These are phyloP conservation scores for Entomyzon cyanotis DNA, from an alignment of 2,113 vertebrate genomes.

Conservation along the genomic window DNA sequence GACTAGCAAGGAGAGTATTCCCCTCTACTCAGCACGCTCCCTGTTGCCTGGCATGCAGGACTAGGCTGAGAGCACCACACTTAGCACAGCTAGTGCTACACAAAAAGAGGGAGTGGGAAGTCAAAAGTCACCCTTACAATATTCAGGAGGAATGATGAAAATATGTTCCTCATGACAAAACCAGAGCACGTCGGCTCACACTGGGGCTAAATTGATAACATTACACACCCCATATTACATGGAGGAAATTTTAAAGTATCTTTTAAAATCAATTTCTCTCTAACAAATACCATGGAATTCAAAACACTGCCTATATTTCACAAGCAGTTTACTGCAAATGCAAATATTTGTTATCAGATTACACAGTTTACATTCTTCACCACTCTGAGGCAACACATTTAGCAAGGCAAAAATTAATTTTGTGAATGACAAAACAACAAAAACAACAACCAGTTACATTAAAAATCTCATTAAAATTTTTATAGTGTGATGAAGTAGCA, in stretches of 20 bases:
- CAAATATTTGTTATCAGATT: constrained; percentile 45
- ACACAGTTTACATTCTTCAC: not conserved
- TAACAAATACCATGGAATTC: constrained; percentile 41
- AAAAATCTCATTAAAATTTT: constrained; percentile 43
- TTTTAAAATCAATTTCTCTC: constrained; percentile 65
- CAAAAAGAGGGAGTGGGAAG: not conserved
- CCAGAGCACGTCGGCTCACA: not conserved
- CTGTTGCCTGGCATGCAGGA: not conserved
- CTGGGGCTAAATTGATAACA: constrained; percentile 21
- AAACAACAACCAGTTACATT: constrained; percentile 26
- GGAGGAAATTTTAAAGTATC: constrained; percentile 55
- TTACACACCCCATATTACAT: not conserved
- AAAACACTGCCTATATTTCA: constrained; percentile 49
- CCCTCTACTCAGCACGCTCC: not conserved
- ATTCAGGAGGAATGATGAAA: not conserved
- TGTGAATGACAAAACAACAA: not conserved
- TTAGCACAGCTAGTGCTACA: not conserved
- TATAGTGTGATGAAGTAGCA: not conserved
- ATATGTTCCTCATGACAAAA: constrained; percentile 17
- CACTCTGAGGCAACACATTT: not conserved
- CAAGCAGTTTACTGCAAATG: constrained; percentile 54
- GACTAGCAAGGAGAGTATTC: not conserved
- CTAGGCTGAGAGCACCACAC: not conserved
- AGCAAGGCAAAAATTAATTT: not conserved
- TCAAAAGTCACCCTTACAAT: not conserved